Conservation (phyloP, 2,113 vertebrate genomes). For the Charadrius vociferus region DNA sequence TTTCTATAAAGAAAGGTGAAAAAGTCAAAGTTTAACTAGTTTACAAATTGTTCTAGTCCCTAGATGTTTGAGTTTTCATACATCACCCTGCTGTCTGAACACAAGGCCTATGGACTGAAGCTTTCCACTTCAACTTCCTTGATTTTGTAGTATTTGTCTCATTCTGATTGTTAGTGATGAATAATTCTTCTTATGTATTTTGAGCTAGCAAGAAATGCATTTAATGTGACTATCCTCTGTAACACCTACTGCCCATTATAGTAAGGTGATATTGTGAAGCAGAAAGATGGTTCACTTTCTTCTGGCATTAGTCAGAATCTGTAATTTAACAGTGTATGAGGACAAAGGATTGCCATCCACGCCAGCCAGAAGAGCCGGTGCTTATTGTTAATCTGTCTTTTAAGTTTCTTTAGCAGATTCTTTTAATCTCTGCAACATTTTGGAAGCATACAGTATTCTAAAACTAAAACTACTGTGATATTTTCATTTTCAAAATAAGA, state of each 20-base stretch:
- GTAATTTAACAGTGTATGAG: neutral
- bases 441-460: neutral
- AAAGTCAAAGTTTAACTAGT: neutral
- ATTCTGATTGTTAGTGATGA: neutral
- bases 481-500: neutral
- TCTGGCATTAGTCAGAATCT: neutral
- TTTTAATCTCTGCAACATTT: neutral
- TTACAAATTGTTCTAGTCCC: neutral
- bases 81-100: neutral
- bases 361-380: neutral
- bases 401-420: neutral
- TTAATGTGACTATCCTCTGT: neutral
- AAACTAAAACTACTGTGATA: neutral
- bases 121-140: neutral
- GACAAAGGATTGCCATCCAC: neutral
- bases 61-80: neutral
- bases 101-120: neutral
- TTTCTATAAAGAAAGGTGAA: neutral
- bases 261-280: neutral
- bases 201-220: neutral
- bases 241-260: neutral
- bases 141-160: neutral
- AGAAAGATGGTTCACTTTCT: neutral
- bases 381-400: neutral
- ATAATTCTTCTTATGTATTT: neutral